Percentiles rank a stretch among this genome's conserved stretches.
Conservation (phyloP, 2,113 vertebrate species). For the Cinclus cinclus region DNA sequence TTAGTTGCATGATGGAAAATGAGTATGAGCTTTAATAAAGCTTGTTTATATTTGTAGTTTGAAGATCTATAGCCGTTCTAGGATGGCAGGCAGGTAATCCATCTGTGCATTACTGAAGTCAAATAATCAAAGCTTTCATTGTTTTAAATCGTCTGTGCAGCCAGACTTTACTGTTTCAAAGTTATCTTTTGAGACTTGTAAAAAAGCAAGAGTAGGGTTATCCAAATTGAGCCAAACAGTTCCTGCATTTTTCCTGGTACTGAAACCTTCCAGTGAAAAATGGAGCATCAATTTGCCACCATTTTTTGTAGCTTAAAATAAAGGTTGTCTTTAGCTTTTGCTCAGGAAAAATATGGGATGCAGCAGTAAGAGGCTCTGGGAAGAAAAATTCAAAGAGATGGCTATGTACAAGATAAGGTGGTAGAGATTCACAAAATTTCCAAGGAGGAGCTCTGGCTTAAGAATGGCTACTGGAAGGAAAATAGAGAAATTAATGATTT, state of each 20-base stretch:
- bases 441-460: rapidly evolving
- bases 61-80: not conserved
- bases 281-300: not conserved
- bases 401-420: not conserved
- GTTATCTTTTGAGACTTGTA: not conserved
- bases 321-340: not conserved
- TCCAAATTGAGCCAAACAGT: not conserved
- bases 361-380: not conserved
- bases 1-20: not conserved
- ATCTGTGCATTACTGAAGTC: not conserved
- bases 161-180: not conserved
- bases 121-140: not conserved
- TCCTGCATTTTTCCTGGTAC: not conserved
- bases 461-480: not conserved
- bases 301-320: not conserved
- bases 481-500: not conserved
- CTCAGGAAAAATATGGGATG: not conserved
- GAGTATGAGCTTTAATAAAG: not conserved
- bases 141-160: not conserved
- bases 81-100: not conserved
- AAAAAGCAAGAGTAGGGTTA: not conserved
- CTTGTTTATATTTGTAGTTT: not conserved
- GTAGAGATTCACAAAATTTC: rapidly evolving
- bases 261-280: not conserved
- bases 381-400: not conserved